Percentiles rank a stretch among this genome's conserved stretches.
phyloP scores from a whole-genome alignment of 2,888 invertebrate species.

The Idaea straminata region DNA sequence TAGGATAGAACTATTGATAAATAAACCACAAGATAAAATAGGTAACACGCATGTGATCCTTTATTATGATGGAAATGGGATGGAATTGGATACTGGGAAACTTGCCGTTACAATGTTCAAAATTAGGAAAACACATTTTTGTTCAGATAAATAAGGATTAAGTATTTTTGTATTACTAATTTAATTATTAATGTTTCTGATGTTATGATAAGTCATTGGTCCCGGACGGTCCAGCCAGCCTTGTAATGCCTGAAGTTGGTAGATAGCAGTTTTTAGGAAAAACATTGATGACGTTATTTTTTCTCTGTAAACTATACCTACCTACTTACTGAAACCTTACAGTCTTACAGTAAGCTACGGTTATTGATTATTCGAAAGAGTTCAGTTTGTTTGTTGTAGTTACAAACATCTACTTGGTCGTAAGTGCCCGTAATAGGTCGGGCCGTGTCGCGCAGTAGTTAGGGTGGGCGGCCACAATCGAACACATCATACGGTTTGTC shows the following conservation, averaged over 20 bases:
- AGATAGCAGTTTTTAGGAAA: background rate
- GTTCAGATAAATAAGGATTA: too few relatives aligned
- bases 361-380: conserved; percentile 29
- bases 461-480: conserved; percentile 58
- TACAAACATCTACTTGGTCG: conserved; percentile 32
- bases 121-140: too few relatives aligned
- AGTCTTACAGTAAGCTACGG: background rate
- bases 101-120: too few relatives aligned
- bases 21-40: too few relatives aligned
- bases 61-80: too few relatives aligned
- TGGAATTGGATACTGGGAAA: too few relatives aligned
- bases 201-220: too few relatives aligned
- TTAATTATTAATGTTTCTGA: too few relatives aligned
- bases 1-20: too few relatives aligned
- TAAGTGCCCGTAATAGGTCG: conserved; percentile 29
- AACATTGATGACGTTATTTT: background rate
- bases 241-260: background rate
- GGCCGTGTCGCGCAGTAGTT: conserved; percentile 27
- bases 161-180: too few relatives aligned
- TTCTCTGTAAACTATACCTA: background rate
- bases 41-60: too few relatives aligned
- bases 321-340: background rate
- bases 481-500: conserved; percentile 30
- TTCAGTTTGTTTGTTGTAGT: conserved; percentile 36
- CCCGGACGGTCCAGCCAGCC: too few relatives aligned